Evolutionary conservation across 37 sponge, comb jelly and placozoan genomes (phyloP).

Genomic region (Aplysina aerophoba): DNA sequence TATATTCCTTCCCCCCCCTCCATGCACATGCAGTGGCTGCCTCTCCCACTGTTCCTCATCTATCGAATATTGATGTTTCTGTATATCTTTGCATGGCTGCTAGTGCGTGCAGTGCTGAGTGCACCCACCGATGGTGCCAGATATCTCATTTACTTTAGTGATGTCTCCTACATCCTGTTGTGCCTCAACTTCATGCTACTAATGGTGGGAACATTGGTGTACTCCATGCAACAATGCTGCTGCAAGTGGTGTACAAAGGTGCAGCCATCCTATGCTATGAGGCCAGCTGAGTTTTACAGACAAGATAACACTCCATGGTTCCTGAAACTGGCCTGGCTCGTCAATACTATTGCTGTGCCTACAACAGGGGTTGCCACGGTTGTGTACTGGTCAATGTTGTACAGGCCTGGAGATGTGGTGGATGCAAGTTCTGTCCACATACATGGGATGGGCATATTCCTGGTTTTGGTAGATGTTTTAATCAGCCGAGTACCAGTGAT

Average conservation of each 20-base stretch:
- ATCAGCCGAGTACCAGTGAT: constrained; percentile 43
- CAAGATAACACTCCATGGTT: not conserved
- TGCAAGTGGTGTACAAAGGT: not conserved
- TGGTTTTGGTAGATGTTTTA: constrained; percentile 57
- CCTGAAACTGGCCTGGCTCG: not conserved
- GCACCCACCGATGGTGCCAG: not conserved
- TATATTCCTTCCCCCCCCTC: too few species aligned
- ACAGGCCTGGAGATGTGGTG: too few species aligned
- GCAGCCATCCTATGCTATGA: not conserved
- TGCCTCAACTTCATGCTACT: not conserved
- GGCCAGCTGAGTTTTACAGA: not conserved
- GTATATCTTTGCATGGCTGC: constrained; percentile 1
- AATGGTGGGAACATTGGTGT: not conserved
- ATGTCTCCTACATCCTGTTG: not conserved
- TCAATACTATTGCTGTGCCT: not conserved
- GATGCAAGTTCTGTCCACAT: too few species aligned
- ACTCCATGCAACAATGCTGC: not conserved
- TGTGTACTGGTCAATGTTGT: too few species aligned
- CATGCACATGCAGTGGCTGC: not conserved
- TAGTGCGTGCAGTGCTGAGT: not conserved
- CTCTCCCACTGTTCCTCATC: constrained; percentile 6
- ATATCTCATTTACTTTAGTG: constrained; percentile 2
- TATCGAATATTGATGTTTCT: not conserved
- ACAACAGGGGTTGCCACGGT: too few species aligned
- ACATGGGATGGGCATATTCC: not conserved